phyloP scores from a whole-genome alignment of 2,888 invertebrate genomes.

The Drosophila meridiana region DNA sequence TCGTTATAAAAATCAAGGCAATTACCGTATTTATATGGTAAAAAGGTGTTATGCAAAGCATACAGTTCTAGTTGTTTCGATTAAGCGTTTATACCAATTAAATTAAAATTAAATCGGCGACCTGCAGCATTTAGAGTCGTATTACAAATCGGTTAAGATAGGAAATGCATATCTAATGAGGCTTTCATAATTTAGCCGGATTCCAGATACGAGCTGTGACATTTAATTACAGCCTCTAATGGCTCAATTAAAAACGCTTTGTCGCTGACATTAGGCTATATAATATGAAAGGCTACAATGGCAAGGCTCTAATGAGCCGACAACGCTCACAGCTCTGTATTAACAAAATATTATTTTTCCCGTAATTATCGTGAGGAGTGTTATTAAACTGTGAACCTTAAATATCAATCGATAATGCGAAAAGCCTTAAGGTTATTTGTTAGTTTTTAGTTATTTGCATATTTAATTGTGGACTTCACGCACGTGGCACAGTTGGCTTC shows the following conservation, averaged over 20 bases:
- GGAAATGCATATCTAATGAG: conserved; percentile 5
- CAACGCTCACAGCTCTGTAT: conserved; percentile 6
- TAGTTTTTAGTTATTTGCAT: conserved; percentile 11
- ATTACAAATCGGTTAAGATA: conserved; percentile 5
- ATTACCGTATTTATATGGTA: conserved; percentile 7
- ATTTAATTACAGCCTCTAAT: conserved; percentile 54
- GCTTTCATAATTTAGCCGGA: conserved; percentile 5
- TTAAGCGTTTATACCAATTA: conserved; percentile 45
- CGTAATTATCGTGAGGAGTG: background rate
- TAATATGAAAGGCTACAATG: conserved; percentile 25
- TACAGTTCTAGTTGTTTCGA: conserved; percentile 18
- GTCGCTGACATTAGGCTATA: conserved; percentile 9
- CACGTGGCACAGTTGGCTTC: conserved; percentile 40
- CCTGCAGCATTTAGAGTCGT: background rate
- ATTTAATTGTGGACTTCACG: conserved; percentile 32
- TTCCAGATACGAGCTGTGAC: conserved; percentile 17
- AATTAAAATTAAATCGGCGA: conserved; percentile 29
- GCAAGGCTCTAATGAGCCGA: conserved; percentile 26
- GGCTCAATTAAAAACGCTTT: conserved; percentile 49
- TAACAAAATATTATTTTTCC: conserved; percentile 1
- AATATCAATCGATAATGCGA: conserved; percentile 28
- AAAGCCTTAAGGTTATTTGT: conserved; percentile 5
- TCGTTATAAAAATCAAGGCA: conserved; percentile 54
- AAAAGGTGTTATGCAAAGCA: conserved; percentile 23
- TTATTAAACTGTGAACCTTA: conserved; percentile 31